Percentiles rank a stretch among this genome's conserved stretches.
These are phyloP conservation scores for Diarsia dahlii DNA, from an alignment of 2,888 invertebrate species.

Conservation along the genomic window DNA sequence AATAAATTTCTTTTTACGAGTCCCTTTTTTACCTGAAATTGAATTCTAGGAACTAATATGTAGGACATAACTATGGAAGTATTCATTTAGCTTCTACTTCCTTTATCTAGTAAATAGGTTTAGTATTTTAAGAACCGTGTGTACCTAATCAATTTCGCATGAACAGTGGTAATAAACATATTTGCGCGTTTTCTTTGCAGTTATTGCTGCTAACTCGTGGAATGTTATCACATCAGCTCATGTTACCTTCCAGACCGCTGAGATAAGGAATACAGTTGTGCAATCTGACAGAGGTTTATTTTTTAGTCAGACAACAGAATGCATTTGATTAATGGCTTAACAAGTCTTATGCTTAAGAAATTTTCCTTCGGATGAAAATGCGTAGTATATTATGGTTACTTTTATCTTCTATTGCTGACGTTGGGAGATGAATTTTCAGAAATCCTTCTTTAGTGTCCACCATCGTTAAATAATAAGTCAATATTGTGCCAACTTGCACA, in stretches of 20 bases:
- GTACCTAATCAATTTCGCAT: slow-evolving; percentile 44
- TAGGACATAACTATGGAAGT: neutral
- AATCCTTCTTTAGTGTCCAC: neutral
- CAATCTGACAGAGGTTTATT: slow-evolving; percentile 14
- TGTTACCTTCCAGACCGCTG: slow-evolving; percentile 73
- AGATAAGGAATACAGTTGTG: slow-evolving; percentile 74
- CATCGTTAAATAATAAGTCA: neutral
- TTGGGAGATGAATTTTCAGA: neutral
- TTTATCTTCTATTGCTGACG: neutral
- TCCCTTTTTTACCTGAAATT: neutral
- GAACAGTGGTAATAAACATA: slow-evolving; percentile 58
- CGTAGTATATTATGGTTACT: neutral
- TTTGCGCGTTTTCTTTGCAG: slow-evolving; percentile 51
- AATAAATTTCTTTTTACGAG: neutral
- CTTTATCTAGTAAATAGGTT: slow-evolving; percentile 23
- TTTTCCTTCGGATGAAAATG: neutral
- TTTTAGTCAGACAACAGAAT: neutral
- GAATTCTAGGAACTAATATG: neutral
- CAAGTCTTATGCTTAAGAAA: neutral
- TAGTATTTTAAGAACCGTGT: slow-evolving; percentile 37
- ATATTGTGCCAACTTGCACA: neutral
- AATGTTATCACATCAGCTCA: slow-evolving; percentile 76
- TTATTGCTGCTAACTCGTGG: slow-evolving; percentile 58
- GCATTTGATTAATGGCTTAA: neutral
- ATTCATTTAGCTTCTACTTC: slow-evolving; percentile 3